phyloP scores from a whole-genome alignment of 1,140 invertebrate genomes.

The Microvelia longipes region DNA sequence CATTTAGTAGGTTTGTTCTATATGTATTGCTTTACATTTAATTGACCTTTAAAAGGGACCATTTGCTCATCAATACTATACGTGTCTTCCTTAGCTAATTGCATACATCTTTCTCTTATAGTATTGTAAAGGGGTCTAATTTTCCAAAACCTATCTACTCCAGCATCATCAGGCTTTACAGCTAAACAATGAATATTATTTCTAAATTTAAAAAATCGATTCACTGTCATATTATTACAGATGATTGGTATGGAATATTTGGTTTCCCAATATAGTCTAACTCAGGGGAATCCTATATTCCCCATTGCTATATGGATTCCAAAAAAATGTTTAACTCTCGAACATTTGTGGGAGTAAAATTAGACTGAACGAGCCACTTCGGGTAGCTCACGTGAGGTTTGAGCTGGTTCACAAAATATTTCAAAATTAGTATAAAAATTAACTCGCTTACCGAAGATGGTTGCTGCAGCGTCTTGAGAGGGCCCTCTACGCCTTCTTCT shows the following conservation, averaged over 20 bases:
- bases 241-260: not conserved
- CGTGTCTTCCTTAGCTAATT: not conserved
- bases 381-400: no score
- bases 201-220: not conserved
- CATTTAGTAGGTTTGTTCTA: conserved; percentile 13
- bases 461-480: no score
- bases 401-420: no score
- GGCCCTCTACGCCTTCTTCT: no score
- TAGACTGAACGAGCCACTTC: no score
- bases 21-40: conserved; percentile 19
- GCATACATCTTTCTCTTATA: not conserved
- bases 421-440: no score
- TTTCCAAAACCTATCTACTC: not conserved
- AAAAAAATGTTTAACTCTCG: not conserved
- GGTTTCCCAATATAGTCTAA: not conserved
- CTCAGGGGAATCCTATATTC: not conserved
- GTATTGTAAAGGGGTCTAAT: not conserved
- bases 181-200: not conserved
- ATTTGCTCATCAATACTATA: conserved; percentile 24
- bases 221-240: not conserved
- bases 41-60: conserved; percentile 23
- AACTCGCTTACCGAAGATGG: no score
- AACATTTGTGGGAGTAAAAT: not conserved
- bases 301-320: not conserved
- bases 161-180: not conserved